Conservation (phyloP, 2,113 vertebrate species). For the Chionomys nivalis region DNA sequence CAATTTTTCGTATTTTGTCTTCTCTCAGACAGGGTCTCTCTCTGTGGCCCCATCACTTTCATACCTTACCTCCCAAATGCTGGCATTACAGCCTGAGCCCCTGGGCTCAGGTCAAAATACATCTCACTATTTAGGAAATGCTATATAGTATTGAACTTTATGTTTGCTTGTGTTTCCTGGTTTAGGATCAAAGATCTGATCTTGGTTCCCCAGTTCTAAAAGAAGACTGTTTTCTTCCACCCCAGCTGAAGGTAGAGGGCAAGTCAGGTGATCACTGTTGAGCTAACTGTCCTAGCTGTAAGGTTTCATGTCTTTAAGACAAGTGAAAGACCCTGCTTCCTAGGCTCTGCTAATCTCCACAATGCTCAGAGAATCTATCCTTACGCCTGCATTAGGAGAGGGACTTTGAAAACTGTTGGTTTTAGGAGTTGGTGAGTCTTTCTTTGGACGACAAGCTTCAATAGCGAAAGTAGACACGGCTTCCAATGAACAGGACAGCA, state of each 20-base stretch:
- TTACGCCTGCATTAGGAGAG: conserved; percentile 45
- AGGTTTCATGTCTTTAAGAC: not conserved
- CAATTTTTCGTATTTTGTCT: not conserved
- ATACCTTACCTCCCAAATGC: not conserved
- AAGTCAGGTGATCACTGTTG: not conserved
- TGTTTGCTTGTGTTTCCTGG: not conserved
- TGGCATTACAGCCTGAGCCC: not conserved
- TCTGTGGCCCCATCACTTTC: not conserved
- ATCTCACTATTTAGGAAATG: conserved; percentile 39
- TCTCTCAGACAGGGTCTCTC: not conserved
- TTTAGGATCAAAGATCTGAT: not conserved
- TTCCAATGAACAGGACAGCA: conserved; percentile 79
- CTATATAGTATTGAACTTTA: not conserved
- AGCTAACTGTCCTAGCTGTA: not conserved
- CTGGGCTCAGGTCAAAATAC: not conserved
- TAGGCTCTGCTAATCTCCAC: not conserved
- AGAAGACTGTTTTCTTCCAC: not conserved
- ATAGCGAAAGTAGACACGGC: conserved; percentile 53
- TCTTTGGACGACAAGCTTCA: not conserved
- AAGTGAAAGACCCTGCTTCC: conserved; percentile 13
- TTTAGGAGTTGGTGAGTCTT: conserved; percentile 43
- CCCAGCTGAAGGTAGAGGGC: not conserved
- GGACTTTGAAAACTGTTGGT: conserved; percentile 22
- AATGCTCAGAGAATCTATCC: not conserved
- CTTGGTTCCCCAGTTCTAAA: not conserved